These are phyloP conservation scores for Coelopa frigida DNA, from an alignment of 1,140 invertebrate species.

Conservation along the genomic window DNA sequence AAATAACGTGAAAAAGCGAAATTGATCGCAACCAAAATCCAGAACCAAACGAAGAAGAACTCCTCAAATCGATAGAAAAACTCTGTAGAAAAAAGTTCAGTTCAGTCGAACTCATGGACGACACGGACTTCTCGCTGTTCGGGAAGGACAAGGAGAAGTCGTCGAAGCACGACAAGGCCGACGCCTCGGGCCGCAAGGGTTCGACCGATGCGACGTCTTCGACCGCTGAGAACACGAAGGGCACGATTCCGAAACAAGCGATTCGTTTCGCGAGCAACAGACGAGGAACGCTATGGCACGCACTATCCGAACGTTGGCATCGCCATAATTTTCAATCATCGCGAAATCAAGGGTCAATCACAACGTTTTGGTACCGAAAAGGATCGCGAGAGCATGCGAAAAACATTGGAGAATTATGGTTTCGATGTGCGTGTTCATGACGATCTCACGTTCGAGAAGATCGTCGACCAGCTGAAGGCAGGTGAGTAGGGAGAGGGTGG, in stretches of 20 bases:
- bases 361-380: slow-evolving; percentile 44
- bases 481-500: slow-evolving; percentile 42
- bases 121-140: slow-evolving; percentile 32
- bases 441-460: slow-evolving; percentile 49
- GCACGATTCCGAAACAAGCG: too few species aligned
- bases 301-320: slow-evolving; percentile 56
- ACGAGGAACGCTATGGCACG: slow-evolving; percentile 57
- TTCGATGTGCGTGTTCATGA: slow-evolving; percentile 54
- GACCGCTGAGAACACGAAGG: too few species aligned
- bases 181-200: too few species aligned
- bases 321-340: slow-evolving; percentile 72
- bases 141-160: slow-evolving; percentile 17
- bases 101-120: slow-evolving; percentile 20
- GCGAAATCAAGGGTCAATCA: slow-evolving; percentile 48
- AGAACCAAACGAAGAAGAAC: neutral
- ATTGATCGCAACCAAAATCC: neutral
- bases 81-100: neutral
- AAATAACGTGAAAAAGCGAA: too few species aligned
- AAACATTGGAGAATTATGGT: slow-evolving; percentile 44
- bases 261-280: slow-evolving; percentile 30
- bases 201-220: too few species aligned
- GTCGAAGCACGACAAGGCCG: slow-evolving; percentile 31
- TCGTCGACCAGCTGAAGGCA: slow-evolving; percentile 46
- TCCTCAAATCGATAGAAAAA: neutral
- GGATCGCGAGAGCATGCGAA: slow-evolving; percentile 43